These are phyloP conservation scores for Crocuta crocuta DNA, from an alignment of 2,113 vertebrate species.

Conservation along the genomic window DNA sequence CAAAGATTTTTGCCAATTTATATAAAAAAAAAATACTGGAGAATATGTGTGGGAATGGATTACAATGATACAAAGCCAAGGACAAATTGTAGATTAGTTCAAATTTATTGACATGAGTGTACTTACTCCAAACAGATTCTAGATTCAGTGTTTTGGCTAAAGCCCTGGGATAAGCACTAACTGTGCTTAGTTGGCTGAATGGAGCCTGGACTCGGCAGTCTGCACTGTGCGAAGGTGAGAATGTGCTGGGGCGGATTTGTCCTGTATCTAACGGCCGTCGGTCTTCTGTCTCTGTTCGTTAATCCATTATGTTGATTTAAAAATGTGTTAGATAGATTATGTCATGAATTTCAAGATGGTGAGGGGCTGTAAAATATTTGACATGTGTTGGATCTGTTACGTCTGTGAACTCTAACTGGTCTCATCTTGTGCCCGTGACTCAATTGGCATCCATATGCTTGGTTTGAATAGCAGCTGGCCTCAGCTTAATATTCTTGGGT, in stretches of 20 bases:
- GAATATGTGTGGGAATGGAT: neutral
- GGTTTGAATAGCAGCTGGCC: neutral
- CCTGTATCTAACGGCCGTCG: fast-evolving
- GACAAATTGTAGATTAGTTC: neutral
- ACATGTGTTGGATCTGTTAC: neutral
- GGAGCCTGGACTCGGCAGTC: too few relatives aligned
- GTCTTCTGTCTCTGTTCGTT: neutral
- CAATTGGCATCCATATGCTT: neutral
- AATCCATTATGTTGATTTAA: neutral
- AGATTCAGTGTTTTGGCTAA: neutral
- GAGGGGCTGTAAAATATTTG: neutral
- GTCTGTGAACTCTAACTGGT: neutral
- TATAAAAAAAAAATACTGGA: neutral
- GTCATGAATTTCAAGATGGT: neutral
- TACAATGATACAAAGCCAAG: neutral
- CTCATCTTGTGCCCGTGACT: neutral
- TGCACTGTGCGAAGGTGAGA: neutral
- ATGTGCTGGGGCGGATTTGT: neutral
- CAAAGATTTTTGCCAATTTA: neutral
- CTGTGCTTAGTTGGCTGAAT: neutral
- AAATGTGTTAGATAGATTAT: neutral
- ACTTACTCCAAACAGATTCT: neutral
- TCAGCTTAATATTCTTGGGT: neutral
- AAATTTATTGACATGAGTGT: neutral
- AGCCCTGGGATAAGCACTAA: neutral